A percentile compares a stretch with the other conserved stretches of the same genome.
phyloP scores from a whole-genome alignment of 2,888 invertebrate genomes.

The Platynereis dumerilii region DNA sequence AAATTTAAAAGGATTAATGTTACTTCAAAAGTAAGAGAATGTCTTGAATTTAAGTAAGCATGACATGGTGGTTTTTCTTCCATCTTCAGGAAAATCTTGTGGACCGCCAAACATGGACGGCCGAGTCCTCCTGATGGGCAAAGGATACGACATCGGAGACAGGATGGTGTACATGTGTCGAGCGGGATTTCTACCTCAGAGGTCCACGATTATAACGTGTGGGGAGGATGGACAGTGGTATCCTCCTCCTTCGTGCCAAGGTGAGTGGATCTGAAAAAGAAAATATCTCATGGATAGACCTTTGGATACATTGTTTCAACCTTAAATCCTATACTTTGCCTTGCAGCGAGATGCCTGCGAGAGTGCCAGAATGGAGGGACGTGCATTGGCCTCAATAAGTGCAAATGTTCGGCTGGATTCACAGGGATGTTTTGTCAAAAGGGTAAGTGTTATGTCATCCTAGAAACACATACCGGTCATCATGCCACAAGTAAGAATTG shows the following conservation, averaged over 20 bases:
- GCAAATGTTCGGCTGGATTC: constrained; percentile 56
- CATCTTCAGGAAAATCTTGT: constrained; percentile 48
- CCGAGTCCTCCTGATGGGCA: constrained; percentile 47
- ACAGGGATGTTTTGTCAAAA: constrained; percentile 50
- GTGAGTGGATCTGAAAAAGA: constrained; percentile 35
- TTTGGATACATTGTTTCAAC: not conserved
- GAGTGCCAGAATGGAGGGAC: constrained; percentile 56
- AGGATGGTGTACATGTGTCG: constrained; percentile 50
- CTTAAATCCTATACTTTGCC: not conserved
- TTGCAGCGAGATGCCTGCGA: constrained; percentile 33
- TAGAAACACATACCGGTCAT: constrained; percentile 5
- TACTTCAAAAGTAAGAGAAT: no score
- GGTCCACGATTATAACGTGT: constrained; percentile 64
- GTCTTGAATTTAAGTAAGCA: no score
- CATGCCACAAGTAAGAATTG: not conserved
- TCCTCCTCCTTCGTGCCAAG: constrained; percentile 64
- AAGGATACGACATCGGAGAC: constrained; percentile 49
- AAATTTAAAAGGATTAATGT: no score
- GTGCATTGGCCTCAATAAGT: constrained; percentile 55
- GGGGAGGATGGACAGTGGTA: constrained; percentile 69
- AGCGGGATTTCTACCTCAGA: constrained; percentile 46
- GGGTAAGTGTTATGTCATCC: constrained; percentile 35
- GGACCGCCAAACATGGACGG: constrained; percentile 44
- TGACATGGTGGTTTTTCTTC: no score
- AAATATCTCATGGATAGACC: not conserved